Conservation (phyloP, 2,797 vertebrate genomes). For the Epinephelus coioides region DNA sequence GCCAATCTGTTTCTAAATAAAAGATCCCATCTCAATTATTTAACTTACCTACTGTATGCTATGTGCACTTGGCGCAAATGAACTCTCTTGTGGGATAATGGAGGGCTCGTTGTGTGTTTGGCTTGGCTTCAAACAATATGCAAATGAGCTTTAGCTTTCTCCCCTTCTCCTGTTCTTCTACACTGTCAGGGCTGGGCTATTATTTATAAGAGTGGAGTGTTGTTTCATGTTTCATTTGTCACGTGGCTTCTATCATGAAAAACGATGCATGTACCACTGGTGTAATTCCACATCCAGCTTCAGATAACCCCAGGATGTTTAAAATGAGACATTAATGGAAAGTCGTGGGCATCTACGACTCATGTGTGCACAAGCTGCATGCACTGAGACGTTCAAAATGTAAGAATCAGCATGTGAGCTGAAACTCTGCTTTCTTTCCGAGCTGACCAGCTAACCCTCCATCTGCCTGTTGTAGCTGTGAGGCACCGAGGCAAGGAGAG, state of each 20-base stretch:
- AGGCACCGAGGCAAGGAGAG: conserved; percentile 38
- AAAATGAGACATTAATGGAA: conserved; percentile 2
- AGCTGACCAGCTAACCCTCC: conserved; percentile 37
- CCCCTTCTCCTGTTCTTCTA: conserved; percentile 24
- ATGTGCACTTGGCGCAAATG: conserved; percentile 45
- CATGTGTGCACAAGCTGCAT: background rate
- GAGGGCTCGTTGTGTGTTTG: conserved; percentile 44
- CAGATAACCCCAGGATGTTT: conserved; percentile 11
- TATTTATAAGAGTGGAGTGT: conserved; percentile 52
- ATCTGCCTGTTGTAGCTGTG: conserved; percentile 33
- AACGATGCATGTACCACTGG: background rate
- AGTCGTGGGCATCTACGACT: background rate
- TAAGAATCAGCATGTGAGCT: conserved; percentile 14
- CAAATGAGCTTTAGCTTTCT: conserved; percentile 56
- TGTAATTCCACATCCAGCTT: conserved; percentile 5
- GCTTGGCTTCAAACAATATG: conserved; percentile 51
- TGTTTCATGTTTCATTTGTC: conserved; percentile 50
- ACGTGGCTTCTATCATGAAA: background rate
- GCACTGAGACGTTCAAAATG: conserved; percentile 3
- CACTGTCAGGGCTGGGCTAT: conserved; percentile 22
- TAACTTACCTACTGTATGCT: conserved; percentile 65
- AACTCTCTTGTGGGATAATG: conserved; percentile 58
- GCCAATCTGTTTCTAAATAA: conserved; percentile 77
- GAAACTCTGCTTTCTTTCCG: background rate
- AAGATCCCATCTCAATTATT: conserved; percentile 75